Conservation (phyloP, 35 echinoderm and acorn worm genomes). For the Lytechinus variegatus region DNA sequence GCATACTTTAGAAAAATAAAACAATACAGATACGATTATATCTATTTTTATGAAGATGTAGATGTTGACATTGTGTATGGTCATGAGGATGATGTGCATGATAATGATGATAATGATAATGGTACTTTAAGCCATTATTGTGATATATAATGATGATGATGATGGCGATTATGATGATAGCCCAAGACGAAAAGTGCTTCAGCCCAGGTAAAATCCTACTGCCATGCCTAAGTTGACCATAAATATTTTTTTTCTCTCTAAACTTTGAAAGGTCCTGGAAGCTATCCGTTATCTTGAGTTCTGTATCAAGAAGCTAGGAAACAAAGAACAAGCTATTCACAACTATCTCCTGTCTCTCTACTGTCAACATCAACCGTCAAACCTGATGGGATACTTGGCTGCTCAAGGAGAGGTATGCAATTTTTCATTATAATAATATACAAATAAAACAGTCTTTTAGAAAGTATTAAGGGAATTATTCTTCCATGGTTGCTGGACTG, state of each 20-base stretch:
- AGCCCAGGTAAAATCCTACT: no score
- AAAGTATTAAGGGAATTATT: no score
- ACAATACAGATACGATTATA: no score
- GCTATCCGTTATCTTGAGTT: constrained; percentile 93
- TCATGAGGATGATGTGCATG: background rate
- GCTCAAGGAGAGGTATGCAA: constrained; percentile 88
- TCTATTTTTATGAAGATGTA: background rate
- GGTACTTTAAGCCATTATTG: constrained; percentile 53
- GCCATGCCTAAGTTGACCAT: background rate
- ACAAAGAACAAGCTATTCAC: constrained; percentile 92
- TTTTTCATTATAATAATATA: background rate
- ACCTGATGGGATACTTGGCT: constrained; percentile 87
- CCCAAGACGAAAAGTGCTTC: no score
- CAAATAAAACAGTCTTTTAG: no score
- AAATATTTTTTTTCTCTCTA: background rate
- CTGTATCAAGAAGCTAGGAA: constrained; percentile 72
- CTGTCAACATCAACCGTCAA: constrained; percentile 75
- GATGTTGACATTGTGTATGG: background rate
- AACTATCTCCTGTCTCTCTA: constrained; percentile 96
- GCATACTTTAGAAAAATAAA: no score
- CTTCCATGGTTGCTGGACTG: no score
- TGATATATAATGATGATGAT: background rate
- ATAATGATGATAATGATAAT: background rate
- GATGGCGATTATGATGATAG: background rate
- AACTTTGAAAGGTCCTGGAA: constrained; percentile 67